These are phyloP conservation scores for Lissonota sp. DNA, from an alignment of 2,888 invertebrate species.

Conservation along the genomic window DNA sequence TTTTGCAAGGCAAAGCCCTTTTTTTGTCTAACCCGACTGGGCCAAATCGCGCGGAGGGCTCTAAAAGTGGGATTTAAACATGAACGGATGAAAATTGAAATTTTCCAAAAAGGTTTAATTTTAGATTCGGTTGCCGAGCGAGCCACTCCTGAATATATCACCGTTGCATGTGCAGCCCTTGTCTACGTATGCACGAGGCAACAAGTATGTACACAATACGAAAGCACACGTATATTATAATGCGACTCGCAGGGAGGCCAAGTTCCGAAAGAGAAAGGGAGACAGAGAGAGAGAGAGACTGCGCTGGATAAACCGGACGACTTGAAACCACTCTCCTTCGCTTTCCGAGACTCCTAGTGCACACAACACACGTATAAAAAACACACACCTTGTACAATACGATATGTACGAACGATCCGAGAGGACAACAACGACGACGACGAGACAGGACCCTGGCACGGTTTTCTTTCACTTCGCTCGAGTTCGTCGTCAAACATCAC, in stretches of 20 bases:
- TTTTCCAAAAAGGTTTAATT: constrained; percentile 7
- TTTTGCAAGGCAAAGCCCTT: too few species aligned
- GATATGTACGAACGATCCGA: constrained; percentile 36
- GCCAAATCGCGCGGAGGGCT: too few species aligned
- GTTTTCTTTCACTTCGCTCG: constrained; percentile 49
- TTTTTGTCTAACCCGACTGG: too few species aligned
- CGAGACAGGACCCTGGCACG: constrained; percentile 61
- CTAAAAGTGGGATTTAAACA: not conserved
- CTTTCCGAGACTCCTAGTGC: constrained; percentile 27
- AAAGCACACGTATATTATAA: not conserved
- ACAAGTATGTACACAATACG: constrained; percentile 33
- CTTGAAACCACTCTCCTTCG: constrained; percentile 56
- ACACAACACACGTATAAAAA: not conserved
- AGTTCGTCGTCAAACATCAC: not conserved
- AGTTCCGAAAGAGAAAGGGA: constrained; percentile 24
- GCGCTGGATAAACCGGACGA: constrained; percentile 48
- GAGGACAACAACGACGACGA: constrained; percentile 36
- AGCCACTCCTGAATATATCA: constrained; percentile 10
- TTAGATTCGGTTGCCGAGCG: constrained; percentile 51
- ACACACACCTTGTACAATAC: not conserved
- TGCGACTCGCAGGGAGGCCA: too few species aligned
- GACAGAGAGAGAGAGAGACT: constrained; percentile 18
- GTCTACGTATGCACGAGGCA: constrained; percentile 13
- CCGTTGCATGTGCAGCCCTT: not conserved
- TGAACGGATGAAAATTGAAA: not conserved